phyloP scores from a whole-genome alignment of 2,888 invertebrate genomes.

The Psylliodes chrysocephalus region DNA sequence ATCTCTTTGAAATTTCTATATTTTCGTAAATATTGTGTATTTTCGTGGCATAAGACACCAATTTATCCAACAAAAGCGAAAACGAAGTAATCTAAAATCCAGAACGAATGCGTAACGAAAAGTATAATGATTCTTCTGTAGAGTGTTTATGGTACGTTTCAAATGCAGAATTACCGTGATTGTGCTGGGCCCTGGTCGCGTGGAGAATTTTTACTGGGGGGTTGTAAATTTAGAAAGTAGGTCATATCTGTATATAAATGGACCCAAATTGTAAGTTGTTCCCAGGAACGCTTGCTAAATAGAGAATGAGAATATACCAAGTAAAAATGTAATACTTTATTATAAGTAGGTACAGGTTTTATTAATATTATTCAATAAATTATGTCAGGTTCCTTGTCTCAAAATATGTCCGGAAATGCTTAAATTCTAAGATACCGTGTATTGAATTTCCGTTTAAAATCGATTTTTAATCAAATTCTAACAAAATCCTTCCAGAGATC shows the following conservation, averaged over 20 bases:
- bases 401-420: too few relatives aligned
- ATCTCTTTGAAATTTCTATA: not conserved
- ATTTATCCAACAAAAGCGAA: conserved; percentile 32
- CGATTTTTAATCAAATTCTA: too few relatives aligned
- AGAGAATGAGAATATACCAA: too few relatives aligned
- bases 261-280: too few relatives aligned
- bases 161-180: conserved; percentile 36
- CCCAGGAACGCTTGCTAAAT: too few relatives aligned
- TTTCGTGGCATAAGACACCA: conserved; percentile 33
- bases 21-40: conserved; percentile 35
- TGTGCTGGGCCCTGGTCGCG: conserved; percentile 43
- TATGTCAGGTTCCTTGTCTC: too few relatives aligned
- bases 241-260: conserved; percentile 29
- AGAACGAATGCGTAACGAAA: conserved; percentile 35
- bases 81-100: conserved; percentile 22
- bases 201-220: conserved; percentile 50
- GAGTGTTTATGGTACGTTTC: conserved; percentile 31
- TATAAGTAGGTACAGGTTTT: too few relatives aligned
- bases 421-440: too few relatives aligned
- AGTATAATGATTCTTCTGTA: conserved; percentile 36
- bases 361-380: too few relatives aligned
- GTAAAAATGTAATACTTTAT: too few relatives aligned
- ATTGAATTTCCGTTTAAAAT: too few relatives aligned
- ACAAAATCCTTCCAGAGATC: too few relatives aligned
- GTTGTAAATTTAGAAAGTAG: conserved; percentile 53